phyloP scores from a whole-genome alignment of 2,888 invertebrate species.

The Polydrusus pterygomalis region DNA sequence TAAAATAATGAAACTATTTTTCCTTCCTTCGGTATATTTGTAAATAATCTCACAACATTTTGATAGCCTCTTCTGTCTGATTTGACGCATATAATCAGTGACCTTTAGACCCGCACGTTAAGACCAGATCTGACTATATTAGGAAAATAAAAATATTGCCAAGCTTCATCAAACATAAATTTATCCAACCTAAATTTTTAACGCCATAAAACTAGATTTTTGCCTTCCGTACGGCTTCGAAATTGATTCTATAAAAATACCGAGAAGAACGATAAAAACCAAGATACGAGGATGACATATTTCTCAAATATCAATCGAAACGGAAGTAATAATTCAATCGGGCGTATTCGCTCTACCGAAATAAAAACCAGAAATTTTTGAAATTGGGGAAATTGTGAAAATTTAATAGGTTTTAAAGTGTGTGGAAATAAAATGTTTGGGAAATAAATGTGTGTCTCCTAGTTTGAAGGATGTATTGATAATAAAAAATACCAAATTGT shows the following conservation, averaged over 20 bases:
- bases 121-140: neutral
- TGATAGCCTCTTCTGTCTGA: no score
- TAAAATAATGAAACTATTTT: no score
- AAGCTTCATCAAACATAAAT: neutral
- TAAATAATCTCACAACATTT: no score
- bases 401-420: conserved; percentile 19
- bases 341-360: conserved; percentile 31
- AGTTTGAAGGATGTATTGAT: no score
- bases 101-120: no score
- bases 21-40: no score
- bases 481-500: no score
- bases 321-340: conserved; percentile 40
- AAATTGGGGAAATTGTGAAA: conserved; percentile 19
- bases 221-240: neutral
- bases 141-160: neutral
- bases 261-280: conserved; percentile 10
- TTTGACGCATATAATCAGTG: no score
- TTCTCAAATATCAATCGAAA: conserved; percentile 38
- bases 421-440: neutral
- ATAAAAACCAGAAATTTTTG: conserved; percentile 31
- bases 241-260: conserved; percentile 20
- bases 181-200: neutral
- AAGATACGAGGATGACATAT: conserved; percentile 27
- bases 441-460: neutral
- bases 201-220: neutral